Evolutionary conservation across 2,797 vertebrate genomes (phyloP).

Genomic region (Chrysocyon brachyurus): DNA sequence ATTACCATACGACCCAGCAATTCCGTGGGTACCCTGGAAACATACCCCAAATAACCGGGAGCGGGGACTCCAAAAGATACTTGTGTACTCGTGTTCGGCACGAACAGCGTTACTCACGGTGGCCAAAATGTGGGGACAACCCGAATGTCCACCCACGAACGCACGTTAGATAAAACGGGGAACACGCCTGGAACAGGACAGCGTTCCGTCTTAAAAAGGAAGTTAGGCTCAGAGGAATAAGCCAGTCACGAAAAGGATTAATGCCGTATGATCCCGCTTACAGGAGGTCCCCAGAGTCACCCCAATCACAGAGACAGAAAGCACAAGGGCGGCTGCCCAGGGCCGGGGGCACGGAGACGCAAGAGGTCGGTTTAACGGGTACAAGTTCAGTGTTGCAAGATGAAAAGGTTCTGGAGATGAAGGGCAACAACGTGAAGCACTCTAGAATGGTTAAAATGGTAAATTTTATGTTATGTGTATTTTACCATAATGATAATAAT

Average conservation of each 20-base stretch:
- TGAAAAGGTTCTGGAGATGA: not conserved
- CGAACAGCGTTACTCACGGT: not conserved
- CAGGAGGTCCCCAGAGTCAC: not conserved
- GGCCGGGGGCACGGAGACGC: accelerated
- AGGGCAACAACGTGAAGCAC: not conserved
- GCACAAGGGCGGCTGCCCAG: not conserved
- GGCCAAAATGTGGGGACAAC: not conserved
- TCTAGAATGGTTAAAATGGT: not conserved
- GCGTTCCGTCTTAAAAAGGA: not conserved
- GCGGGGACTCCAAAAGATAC: not conserved
- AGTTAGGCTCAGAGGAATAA: not conserved
- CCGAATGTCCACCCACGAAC: not conserved
- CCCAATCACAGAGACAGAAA: not conserved
- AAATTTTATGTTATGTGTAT: not conserved
- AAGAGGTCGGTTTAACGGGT: not conserved
- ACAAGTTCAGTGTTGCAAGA: not conserved
- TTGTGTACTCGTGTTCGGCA: not conserved
- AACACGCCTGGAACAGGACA: too few relatives aligned
- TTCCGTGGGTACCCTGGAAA: not conserved
- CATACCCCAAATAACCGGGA: not conserved
- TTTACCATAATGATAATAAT: not conserved
- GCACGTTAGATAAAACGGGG: not conserved
- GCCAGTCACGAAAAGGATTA: not conserved
- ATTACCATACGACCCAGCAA: not conserved
- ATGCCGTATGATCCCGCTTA: not conserved